A percentile compares a stretch with the other conserved stretches of the same genome.
Conservation (phyloP, 2,888 invertebrate species). For the Zygogramma bicolorata region DNA sequence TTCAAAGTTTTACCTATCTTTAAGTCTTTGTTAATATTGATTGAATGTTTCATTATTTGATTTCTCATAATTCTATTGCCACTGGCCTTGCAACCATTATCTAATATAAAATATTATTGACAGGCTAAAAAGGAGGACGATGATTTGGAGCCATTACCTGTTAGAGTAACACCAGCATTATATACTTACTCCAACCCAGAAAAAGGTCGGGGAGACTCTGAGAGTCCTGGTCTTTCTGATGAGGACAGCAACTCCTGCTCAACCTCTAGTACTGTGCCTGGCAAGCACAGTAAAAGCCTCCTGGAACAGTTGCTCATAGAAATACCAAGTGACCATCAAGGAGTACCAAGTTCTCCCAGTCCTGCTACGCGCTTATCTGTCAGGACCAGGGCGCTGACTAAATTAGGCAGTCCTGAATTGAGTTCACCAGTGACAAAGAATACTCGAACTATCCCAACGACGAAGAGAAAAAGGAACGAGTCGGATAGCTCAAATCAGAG, state of each 20-base stretch:
- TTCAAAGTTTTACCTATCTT: too few species aligned
- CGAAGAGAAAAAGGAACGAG: conserved; percentile 82
- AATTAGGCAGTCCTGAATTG: conserved; percentile 75
- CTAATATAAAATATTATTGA: conserved; percentile 19
- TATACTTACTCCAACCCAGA: conserved; percentile 79
- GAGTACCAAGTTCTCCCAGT: conserved; percentile 61
- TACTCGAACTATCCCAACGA: conserved; percentile 41
- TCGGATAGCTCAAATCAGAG: conserved; percentile 81
- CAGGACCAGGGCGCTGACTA: conserved; percentile 77
- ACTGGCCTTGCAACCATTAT: neutral
- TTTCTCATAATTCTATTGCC: too few species aligned
- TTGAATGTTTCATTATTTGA: too few species aligned
- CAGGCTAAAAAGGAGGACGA: conserved; percentile 53
- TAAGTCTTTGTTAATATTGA: too few species aligned
- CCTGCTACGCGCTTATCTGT: conserved; percentile 69
- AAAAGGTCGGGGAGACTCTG: conserved; percentile 67
- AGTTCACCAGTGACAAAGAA: conserved; percentile 56
- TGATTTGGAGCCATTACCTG: conserved; percentile 74
- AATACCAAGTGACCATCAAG: conserved; percentile 72
- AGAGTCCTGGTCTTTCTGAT: conserved; percentile 60
- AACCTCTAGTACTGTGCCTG: conserved; percentile 30
- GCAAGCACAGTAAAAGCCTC: conserved; percentile 70
- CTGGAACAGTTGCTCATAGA: conserved; percentile 87
- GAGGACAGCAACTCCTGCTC: conserved; percentile 55
- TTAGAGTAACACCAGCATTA: conserved; percentile 79